A percentile compares a stretch with the other conserved stretches of the same genome.
These are phyloP conservation scores for Pardalotus punctatus DNA, from an alignment of 2,113 vertebrate species.

Conservation along the genomic window DNA sequence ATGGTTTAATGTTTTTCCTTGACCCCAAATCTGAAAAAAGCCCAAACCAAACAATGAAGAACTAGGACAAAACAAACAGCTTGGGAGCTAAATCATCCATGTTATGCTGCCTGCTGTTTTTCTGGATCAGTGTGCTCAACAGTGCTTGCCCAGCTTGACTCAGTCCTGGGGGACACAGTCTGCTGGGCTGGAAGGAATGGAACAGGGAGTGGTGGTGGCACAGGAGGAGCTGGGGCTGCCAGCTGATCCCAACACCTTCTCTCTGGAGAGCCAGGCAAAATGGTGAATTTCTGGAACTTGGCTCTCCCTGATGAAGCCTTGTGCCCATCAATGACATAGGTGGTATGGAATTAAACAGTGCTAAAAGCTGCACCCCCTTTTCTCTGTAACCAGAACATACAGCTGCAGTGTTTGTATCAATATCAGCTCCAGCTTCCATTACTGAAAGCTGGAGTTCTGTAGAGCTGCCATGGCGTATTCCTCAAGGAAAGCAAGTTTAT, in stretches of 20 bases:
- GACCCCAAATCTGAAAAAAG: neutral
- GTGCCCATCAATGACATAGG: neutral
- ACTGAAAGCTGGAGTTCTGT: neutral
- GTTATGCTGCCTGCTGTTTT: neutral
- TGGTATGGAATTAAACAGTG: neutral
- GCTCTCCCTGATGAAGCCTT: neutral
- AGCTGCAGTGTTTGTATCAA: neutral
- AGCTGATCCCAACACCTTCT: neutral
- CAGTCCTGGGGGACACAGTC: neutral
- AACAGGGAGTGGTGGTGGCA: neutral
- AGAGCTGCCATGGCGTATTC: neutral
- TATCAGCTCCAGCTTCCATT: neutral
- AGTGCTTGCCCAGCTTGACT: neutral
- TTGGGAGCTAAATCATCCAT: fast-evolving
- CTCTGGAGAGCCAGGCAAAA: neutral
- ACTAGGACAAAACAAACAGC: neutral
- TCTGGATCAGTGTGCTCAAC: neutral
- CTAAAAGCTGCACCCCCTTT: neutral
- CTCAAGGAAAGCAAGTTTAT: neutral
- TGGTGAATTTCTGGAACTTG: neutral
- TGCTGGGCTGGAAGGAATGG: neutral
- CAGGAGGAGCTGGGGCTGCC: neutral
- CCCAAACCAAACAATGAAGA: fast-evolving
- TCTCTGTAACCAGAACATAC: neutral
- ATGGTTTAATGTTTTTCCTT: neutral